phyloP scores from a whole-genome alignment of 2,797 vertebrate species.

The Notoglanidium macrostoma region DNA sequence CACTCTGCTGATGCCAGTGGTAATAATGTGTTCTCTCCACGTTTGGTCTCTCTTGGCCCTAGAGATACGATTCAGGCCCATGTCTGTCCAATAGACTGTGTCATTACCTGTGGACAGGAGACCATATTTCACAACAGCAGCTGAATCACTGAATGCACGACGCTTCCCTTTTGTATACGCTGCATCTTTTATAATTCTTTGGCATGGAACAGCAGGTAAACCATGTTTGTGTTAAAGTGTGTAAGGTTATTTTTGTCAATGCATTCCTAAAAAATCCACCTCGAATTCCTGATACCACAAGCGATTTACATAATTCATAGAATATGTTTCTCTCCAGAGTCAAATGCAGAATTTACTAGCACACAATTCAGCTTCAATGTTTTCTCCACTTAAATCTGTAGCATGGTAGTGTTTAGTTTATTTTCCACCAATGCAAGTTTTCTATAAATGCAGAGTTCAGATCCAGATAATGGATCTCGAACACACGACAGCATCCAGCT shows the following conservation, averaged over 20 bases:
- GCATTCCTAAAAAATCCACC: neutral
- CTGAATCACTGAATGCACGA: neutral
- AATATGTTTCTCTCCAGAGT: slow-evolving; percentile 2
- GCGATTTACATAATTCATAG: slow-evolving; percentile 12
- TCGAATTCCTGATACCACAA: neutral
- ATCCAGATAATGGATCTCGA: slow-evolving; percentile 66
- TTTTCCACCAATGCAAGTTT: slow-evolving; percentile 53
- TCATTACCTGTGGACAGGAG: slow-evolving; percentile 82
- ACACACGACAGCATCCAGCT: slow-evolving; percentile 67
- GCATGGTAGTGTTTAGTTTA: slow-evolving; percentile 57
- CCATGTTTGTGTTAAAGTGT: neutral
- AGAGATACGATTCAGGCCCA: slow-evolving; percentile 97
- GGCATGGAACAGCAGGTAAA: neutral
- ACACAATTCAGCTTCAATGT: slow-evolving; percentile 10
- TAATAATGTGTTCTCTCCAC: slow-evolving; percentile 95
- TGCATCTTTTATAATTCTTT: neutral
- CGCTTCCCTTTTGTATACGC: slow-evolving; percentile 3
- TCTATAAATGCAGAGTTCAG: slow-evolving; percentile 64
- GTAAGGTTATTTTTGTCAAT: neutral
- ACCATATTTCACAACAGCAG: slow-evolving; percentile 34
- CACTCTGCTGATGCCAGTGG: slow-evolving; percentile 93
- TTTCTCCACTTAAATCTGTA: slow-evolving; percentile 24
- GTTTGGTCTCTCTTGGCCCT: slow-evolving; percentile 94
- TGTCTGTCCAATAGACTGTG: slow-evolving; percentile 98
- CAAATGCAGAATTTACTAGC: slow-evolving; percentile 38